phyloP scores from a whole-genome alignment of 2,888 invertebrate genomes.

The Lottia gigantea region DNA sequence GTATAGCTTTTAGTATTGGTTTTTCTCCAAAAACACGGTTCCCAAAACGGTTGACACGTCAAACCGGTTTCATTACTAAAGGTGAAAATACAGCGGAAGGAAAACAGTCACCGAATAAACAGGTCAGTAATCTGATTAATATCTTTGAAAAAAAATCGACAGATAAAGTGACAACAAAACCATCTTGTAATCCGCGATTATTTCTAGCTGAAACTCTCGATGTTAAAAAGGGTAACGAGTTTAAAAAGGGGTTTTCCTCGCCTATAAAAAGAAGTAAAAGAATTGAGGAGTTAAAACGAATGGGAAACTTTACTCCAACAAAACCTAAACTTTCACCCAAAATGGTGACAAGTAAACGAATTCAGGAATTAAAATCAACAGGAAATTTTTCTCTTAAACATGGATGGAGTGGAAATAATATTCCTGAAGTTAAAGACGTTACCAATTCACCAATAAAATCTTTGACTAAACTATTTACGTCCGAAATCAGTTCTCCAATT shows the following conservation, averaged over 20 bases:
- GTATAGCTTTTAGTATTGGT: slow-evolving; percentile 45
- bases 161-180: neutral
- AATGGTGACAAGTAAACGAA: no score
- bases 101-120: slow-evolving; percentile 6
- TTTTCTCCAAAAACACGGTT: slow-evolving; percentile 46
- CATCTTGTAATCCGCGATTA: neutral
- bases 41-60: slow-evolving; percentile 34
- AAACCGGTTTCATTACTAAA: slow-evolving; percentile 45
- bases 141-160: slow-evolving; percentile 31
- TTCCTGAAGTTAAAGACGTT: no score
- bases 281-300: neutral
- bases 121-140: slow-evolving; percentile 45
- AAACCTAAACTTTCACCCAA: neutral
- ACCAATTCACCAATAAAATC: neutral
- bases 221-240: neutral
- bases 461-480: neutral
- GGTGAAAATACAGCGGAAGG: slow-evolving; percentile 25
- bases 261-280: neutral
- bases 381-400: no score
- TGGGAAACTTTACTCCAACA: neutral
- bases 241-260: neutral
- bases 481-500: neutral
- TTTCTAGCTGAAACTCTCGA: neutral
- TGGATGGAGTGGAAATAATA: no score
- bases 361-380: no score